Base-by-base conservation (phyloP, 1,140 invertebrate species). In the Drosophila teissieri region DNA sequence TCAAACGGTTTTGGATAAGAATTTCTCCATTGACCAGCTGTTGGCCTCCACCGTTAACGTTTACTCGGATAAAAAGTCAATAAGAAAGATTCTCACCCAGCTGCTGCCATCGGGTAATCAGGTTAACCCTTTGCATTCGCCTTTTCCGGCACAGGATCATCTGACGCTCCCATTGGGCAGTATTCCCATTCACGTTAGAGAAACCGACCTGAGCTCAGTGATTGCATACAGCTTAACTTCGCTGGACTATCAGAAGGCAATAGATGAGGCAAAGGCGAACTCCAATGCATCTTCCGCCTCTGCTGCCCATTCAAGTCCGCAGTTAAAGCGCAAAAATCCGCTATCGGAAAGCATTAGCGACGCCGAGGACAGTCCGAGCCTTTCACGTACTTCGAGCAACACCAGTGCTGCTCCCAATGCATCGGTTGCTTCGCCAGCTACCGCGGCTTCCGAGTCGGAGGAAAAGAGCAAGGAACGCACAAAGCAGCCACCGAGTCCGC, bases 151-250 rank as follows among this genome's bases (percentile, higher is more conserved):
- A 3, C 93, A 94, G 78, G 95, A 96, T 88, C 96, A 97, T 92
- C 94, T 96, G 79, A 92, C 94, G 1, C 85, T 95, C 22, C 92
- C 94, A 1, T 62, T 93, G 40, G 93, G 94, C 36, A 90, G 94
- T 37, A 94, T 96, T 15, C 96, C 96, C 1, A 93, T 98, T 8
- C 93, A 97, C 11, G 96, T 98, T 0, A 95, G 96, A 73, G 97
- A 98, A 90, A 94, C 94, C 14, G 97, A 99, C 91, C 95, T 96
- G 1, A 97, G 97, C 73, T 98, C 97, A 1, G 96, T 98, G 49
- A 97, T 98, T 62, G 96, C 97, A 0, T 98, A 97, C 90, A 94
- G 97, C 5, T 88, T 98, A 1, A 94, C 95, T 58, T 96, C 95
- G 0, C 85, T 92, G 19, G 96, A 97, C 40, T 97, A 97, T 79